Evolutionary conservation across 2,888 invertebrate species (phyloP).

Genomic region (Galeruca laticollis): DNA sequence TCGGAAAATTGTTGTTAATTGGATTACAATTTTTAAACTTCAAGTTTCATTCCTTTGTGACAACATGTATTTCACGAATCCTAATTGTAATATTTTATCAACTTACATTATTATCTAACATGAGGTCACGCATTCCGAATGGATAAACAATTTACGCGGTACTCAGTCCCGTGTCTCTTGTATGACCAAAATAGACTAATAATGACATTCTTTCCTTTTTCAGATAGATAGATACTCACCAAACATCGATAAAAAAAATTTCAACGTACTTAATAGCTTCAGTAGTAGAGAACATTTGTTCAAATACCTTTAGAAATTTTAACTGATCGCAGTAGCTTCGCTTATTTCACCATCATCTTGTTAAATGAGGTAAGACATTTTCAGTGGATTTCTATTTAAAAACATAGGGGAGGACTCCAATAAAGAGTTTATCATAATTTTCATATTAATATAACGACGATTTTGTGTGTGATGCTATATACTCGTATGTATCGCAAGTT

Average conservation of each 20-base stretch:
- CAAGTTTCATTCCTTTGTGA: background rate
- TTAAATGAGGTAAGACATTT: too few species aligned
- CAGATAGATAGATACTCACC: constrained; percentile 16
- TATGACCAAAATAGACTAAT: constrained; percentile 14
- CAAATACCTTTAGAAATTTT: background rate
- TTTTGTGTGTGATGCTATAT: too few species aligned
- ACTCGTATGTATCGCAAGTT: too few species aligned
- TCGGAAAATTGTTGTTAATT: too few species aligned
- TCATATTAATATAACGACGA: too few species aligned
- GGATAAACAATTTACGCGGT: background rate
- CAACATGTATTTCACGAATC: background rate
- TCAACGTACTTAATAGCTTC: background rate
- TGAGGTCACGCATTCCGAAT: constrained; percentile 11
- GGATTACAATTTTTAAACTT: too few species aligned
- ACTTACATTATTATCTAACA: constrained; percentile 9
- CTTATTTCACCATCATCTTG: too few species aligned
- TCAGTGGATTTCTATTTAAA: too few species aligned
- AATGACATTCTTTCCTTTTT: constrained; percentile 40
- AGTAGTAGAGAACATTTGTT: background rate
- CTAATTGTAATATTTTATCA: background rate
- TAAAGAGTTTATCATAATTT: too few species aligned
- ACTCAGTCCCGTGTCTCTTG: background rate
- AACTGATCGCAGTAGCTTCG: background rate
- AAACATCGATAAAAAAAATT: constrained; percentile 8
- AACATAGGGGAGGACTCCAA: too few species aligned